Conservation (phyloP, 37 sponge, comb jelly and placozoan genomes). For the Cladorhizidae sp. region DNA sequence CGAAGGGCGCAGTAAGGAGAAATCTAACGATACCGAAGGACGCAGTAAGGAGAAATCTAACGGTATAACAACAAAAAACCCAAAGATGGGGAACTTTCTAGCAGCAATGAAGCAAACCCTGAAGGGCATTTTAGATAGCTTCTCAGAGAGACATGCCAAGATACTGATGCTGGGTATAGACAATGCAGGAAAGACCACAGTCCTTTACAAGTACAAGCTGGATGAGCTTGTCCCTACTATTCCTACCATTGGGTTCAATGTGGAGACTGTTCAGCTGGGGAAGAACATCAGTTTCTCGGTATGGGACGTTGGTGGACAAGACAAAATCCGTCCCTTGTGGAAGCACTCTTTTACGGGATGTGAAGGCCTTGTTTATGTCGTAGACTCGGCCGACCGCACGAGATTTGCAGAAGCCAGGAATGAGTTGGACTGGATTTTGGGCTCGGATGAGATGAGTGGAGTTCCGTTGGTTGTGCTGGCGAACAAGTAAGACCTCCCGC, state of each 20-base stretch:
- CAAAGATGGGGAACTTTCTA: slow-evolving; percentile 23
- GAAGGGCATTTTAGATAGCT: slow-evolving; percentile 15
- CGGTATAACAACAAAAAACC: no score
- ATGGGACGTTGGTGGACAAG: slow-evolving; percentile 99
- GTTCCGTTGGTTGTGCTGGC: slow-evolving; percentile 85
- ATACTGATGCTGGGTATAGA: slow-evolving; percentile 98
- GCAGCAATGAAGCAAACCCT: slow-evolving; percentile 21
- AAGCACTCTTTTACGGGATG: slow-evolving; percentile 85
- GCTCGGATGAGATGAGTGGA: slow-evolving; percentile 69
- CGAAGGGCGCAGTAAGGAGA: no score
- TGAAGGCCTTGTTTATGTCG: slow-evolving; percentile 87
- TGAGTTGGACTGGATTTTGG: slow-evolving; percentile 76
- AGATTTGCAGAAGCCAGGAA: slow-evolving; percentile 56
- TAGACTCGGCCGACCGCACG: slow-evolving; percentile 84
- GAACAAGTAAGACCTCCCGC: slow-evolving; percentile 89
- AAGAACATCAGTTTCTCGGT: slow-evolving; percentile 91
- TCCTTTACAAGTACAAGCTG: slow-evolving; percentile 96
- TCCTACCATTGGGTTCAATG: slow-evolving; percentile 98
- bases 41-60: no score
- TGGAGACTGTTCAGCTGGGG: slow-evolving; percentile 90
- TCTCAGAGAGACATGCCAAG: slow-evolving; percentile 60
- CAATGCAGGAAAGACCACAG: slow-evolving; percentile 97
- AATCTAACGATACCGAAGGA: no score
- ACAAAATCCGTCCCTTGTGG: slow-evolving; percentile 94
- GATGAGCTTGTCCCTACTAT: slow-evolving; percentile 88